These are phyloP conservation scores for Trachelus iudaicus DNA, from an alignment of 2,888 invertebrate genomes.

Conservation along the genomic window DNA sequence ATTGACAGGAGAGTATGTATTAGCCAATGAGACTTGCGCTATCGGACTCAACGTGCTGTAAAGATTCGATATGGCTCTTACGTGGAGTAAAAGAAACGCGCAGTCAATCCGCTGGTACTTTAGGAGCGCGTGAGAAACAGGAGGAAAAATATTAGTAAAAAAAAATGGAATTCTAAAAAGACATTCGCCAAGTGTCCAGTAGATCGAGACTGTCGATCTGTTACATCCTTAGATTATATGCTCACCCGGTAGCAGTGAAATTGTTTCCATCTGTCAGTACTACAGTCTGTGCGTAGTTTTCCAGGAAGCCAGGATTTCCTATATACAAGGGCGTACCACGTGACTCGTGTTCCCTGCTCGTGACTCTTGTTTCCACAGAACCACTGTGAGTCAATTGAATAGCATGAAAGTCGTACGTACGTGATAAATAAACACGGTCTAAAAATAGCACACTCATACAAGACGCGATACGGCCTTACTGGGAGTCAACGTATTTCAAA, in stretches of 20 bases:
- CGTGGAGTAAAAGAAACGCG: too few species aligned
- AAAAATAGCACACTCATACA: too few species aligned
- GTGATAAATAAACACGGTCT: too few species aligned
- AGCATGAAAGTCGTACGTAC: not conserved
- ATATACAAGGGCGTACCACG: slow-evolving; percentile 24
- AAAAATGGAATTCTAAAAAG: too few species aligned
- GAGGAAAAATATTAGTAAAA: too few species aligned
- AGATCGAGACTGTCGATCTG: too few species aligned
- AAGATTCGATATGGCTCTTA: not conserved
- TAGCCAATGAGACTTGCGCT: not conserved
- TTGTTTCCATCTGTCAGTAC: slow-evolving; percentile 22
- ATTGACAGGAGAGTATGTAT: slow-evolving; percentile 13
- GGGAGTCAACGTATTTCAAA: too few species aligned
- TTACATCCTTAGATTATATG: not conserved
- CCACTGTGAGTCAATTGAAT: not conserved
- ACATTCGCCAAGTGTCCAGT: too few species aligned
- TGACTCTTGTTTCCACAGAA: not conserved
- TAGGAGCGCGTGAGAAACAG: too few species aligned
- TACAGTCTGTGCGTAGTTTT: slow-evolving; percentile 20
- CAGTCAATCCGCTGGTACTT: too few species aligned
- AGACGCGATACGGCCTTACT: too few species aligned
- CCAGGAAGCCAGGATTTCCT: slow-evolving; percentile 15
- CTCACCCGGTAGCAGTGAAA: slow-evolving; percentile 29
- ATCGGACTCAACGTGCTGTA: not conserved
- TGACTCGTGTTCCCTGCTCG: slow-evolving; percentile 26